Evolutionary conservation across 2,888 invertebrate species (phyloP).

Genomic region (Epinotia nisella): DNA sequence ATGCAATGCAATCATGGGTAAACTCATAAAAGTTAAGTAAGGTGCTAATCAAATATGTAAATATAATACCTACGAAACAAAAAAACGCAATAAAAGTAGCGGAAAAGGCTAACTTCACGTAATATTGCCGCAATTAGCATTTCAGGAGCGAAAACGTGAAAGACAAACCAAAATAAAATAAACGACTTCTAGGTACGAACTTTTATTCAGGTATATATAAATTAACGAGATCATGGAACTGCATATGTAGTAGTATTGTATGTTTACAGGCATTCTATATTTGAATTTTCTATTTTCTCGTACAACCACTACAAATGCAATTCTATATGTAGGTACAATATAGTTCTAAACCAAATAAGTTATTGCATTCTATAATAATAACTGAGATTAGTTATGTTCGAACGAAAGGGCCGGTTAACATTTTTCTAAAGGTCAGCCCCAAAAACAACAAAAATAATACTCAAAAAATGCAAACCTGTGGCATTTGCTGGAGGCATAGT

Average conservation of each 20-base stretch:
- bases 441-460: slow-evolving; percentile 13
- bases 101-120: slow-evolving; percentile 12
- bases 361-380: no score
- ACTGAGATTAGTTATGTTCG: background rate
- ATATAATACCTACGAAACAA: background rate
- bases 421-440: slow-evolving; percentile 4
- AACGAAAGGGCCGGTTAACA: background rate
- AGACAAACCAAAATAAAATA: background rate
- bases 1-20: slow-evolving; percentile 9
- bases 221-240: no score
- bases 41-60: slow-evolving; percentile 12
- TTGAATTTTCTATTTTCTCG: no score
- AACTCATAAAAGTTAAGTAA: slow-evolving; percentile 14
- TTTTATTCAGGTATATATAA: background rate
- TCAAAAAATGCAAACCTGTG: slow-evolving; percentile 60
- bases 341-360: no score
- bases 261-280: no score
- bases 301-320: no score
- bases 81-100: slow-evolving; percentile 8
- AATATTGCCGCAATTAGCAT: slow-evolving; percentile 2
- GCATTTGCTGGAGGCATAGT: slow-evolving; percentile 62
- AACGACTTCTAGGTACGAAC: background rate
- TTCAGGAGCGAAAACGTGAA: background rate
- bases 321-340: no score
- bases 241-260: no score